Evolutionary conservation across 2,888 invertebrate genomes (phyloP).

Genomic region (Pheosia gnoma): DNA sequence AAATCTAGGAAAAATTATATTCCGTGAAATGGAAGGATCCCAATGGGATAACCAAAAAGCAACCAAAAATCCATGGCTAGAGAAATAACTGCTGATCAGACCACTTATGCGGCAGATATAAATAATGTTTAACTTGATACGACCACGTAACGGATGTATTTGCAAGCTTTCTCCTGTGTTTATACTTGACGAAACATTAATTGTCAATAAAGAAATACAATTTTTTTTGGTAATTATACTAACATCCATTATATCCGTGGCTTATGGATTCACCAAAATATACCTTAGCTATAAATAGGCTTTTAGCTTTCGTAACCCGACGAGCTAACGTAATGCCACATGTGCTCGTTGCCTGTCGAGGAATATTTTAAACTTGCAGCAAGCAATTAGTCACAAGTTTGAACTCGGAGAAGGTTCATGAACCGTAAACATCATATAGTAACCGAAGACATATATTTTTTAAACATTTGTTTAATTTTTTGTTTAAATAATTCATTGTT

Average conservation of each 20-base stretch:
- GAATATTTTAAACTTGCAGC: constrained; percentile 36
- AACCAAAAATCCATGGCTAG: not conserved
- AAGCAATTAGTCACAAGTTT: constrained; percentile 49
- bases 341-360: constrained; percentile 30
- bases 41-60: too few relatives aligned
- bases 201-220: not conserved
- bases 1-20: too few relatives aligned
- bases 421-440: constrained; percentile 9
- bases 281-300: constrained; percentile 2
- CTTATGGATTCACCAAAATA: constrained; percentile 1
- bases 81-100: not conserved
- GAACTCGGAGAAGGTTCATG: constrained; percentile 18
- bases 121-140: not conserved
- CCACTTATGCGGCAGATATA: not conserved
- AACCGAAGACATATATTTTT: not conserved
- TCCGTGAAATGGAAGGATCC: too few relatives aligned
- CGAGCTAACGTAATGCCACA: constrained; percentile 25
- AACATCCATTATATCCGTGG: not conserved
- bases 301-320: constrained; percentile 27
- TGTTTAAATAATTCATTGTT: not conserved
- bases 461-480: not conserved
- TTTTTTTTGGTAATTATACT: not conserved
- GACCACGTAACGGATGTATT: not conserved
- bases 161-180: not conserved
- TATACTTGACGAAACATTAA: not conserved